Evolutionary conservation across 2,888 invertebrate species (phyloP).

Genomic region (Sinotaia quadrata): DNA sequence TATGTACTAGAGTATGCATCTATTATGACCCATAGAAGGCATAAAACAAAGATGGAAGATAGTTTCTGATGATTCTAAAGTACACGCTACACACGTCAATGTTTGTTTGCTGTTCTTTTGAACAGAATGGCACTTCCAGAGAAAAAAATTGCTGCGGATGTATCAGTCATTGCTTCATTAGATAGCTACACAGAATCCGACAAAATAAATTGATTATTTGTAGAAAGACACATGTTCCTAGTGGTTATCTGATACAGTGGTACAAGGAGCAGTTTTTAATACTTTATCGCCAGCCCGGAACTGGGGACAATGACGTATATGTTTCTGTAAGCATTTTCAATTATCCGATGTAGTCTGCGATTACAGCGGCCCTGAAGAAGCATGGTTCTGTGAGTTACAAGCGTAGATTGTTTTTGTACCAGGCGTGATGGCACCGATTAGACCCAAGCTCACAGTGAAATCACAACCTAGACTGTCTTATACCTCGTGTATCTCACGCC

Average conservation of each 20-base stretch:
- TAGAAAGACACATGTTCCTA: conserved; percentile 4
- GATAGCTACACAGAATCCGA: conserved; percentile 1
- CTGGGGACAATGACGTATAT: conserved; percentile 1
- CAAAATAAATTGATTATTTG: conserved; percentile 5
- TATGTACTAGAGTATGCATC: no score
- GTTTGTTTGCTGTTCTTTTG: no score
- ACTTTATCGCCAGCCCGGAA: background rate
- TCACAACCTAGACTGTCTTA: no score
- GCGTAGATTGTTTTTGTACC: conserved; percentile 9
- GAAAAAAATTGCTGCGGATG: no score
- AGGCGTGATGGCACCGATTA: conserved; percentile 1
- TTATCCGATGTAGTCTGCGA: background rate
- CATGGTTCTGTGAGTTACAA: conserved; percentile 7
- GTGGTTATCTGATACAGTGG: conserved; percentile 4
- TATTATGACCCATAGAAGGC: no score
- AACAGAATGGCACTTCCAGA: no score
- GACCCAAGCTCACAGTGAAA: background rate
- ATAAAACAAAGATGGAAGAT: no score
- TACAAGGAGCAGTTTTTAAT: conserved; percentile 4
- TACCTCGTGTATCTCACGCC: no score
- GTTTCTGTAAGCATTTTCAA: conserved; percentile 11
- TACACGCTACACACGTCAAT: no score
- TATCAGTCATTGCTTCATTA: background rate
- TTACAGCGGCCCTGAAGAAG: background rate
- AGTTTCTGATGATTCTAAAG: no score